Base-by-base conservation (phyloP, 2,113 vertebrate genomes). In the Nyctereutes procyonoides region DNA sequence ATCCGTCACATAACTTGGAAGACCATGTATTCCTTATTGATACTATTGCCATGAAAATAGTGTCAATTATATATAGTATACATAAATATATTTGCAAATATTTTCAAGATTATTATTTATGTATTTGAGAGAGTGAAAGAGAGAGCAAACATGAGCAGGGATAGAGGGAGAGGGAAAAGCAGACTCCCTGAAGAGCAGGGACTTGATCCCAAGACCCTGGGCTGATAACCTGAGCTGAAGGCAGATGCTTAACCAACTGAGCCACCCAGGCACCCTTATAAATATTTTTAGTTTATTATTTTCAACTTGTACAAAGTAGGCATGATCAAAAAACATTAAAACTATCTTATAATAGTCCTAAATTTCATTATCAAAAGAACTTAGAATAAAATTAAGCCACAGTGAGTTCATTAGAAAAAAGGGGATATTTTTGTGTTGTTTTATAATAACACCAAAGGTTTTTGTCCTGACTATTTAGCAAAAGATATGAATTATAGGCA, bases 401-500 rank as follows among this genome's bases (percentile, higher is more conserved):
- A 88, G 35, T 43, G 71, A 65, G 3, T 1, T 93, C n/a, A 94
- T 73, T 92, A 96, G 28, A 87, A 84, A 96, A 96, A 87, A 43
- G 12, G 63, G 7, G 30, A 8, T 71, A 73, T 48, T 1, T 62
- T 35, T 86, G 2, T n/a, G 35, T 22, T 89, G 14, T 24, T 94
- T 67, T 90, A 89, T 96, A 43, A n/a, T 73, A 93, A 82, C n/a
- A 92, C 28, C 63, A 65, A 96, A 97, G 79, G 3, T 1, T 48
- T 98, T 97, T 63, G 71, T 95, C 71, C 85, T 95, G 10, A 84
- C 38, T 84, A 8, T 88, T 95, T 95, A 80, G 35, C 86, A 95
- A 97, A 96, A 92, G 9, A 92, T 2, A 86, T 91, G 83, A 95
- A 88, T 91, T 85, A 94, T 15, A 7, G 30, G 0, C 8, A 90